phyloP scores from a whole-genome alignment of 2,888 invertebrate species.

The Euclidia mi region DNA sequence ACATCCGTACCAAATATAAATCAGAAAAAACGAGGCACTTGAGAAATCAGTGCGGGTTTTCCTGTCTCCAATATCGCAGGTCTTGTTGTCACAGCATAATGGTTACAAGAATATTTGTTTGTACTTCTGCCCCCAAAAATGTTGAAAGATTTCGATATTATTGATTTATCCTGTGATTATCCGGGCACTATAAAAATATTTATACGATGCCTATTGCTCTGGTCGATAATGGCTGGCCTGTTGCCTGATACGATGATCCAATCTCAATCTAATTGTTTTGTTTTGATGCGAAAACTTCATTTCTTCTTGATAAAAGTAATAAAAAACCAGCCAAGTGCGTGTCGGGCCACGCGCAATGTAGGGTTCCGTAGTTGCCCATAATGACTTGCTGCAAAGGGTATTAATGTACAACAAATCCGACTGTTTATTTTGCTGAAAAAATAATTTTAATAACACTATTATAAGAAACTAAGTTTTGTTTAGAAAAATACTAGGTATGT shows the following conservation, averaged over 20 bases:
- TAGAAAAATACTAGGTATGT: no score
- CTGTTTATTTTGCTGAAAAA: no score
- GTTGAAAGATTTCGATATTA: neutral
- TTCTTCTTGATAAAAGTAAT: no score
- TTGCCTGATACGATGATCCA: neutral
- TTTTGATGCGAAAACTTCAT: neutral
- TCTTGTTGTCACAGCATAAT: slow-evolving; percentile 16
- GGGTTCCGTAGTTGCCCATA: no score
- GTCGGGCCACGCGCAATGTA: no score
- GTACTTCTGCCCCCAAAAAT: slow-evolving; percentile 7
- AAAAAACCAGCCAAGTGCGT: no score
- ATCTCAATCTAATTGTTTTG: neutral
- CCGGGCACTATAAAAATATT: neutral
- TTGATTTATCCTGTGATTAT: slow-evolving; percentile 11
- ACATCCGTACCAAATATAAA: slow-evolving; percentile 4
- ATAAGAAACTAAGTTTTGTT: no score
- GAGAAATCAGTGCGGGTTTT: slow-evolving; percentile 19
- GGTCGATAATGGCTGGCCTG: no score
- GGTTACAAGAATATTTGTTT: slow-evolving; percentile 13
- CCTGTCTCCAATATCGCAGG: slow-evolving; percentile 8
- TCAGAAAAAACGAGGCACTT: slow-evolving; percentile 30
- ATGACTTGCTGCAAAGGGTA: no score
- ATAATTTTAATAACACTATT: no score
- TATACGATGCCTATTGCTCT: neutral
- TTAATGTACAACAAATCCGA: no score